phyloP scores from a whole-genome alignment of 1,140 invertebrate species.

The Tetramorium parvispinum region DNA sequence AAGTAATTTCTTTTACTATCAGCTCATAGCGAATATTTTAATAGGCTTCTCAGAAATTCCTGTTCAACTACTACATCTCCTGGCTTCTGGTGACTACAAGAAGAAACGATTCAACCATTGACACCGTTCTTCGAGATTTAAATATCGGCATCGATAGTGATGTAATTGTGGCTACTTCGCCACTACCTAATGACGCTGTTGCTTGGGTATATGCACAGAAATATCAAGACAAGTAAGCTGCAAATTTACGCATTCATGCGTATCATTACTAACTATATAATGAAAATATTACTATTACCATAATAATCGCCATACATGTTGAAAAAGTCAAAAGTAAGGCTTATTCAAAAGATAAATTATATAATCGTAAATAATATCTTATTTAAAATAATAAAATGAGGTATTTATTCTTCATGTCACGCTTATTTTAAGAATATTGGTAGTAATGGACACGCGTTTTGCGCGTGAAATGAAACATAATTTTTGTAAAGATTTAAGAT shows the following conservation, averaged over 20 bases:
- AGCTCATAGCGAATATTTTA: background rate
- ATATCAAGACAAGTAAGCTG: conserved; percentile 73
- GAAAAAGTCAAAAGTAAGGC: background rate
- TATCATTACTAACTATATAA: background rate
- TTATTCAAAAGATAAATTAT: background rate
- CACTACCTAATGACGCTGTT: conserved; percentile 5
- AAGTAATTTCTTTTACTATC: background rate
- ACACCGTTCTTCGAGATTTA: conserved; percentile 73
- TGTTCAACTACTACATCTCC: conserved; percentile 79
- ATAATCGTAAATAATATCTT: no score
- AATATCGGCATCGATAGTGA: conserved; percentile 80
- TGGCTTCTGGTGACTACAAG: conserved; percentile 77
- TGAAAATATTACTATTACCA: background rate
- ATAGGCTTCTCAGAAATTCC: conserved; percentile 79
- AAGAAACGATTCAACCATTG: conserved; percentile 69
- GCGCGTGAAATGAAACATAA: no score
- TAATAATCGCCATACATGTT: background rate
- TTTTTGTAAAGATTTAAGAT: no score
- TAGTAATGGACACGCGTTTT: no score
- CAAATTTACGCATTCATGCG: background rate
- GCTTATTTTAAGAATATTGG: no score
- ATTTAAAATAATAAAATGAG: background rate
- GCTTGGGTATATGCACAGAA: conserved; percentile 52
- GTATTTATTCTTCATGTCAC: background rate
- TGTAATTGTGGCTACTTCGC: conserved; percentile 75